phyloP scores from a whole-genome alignment of 2,113 vertebrate genomes.

The Hemibates koningsi region DNA sequence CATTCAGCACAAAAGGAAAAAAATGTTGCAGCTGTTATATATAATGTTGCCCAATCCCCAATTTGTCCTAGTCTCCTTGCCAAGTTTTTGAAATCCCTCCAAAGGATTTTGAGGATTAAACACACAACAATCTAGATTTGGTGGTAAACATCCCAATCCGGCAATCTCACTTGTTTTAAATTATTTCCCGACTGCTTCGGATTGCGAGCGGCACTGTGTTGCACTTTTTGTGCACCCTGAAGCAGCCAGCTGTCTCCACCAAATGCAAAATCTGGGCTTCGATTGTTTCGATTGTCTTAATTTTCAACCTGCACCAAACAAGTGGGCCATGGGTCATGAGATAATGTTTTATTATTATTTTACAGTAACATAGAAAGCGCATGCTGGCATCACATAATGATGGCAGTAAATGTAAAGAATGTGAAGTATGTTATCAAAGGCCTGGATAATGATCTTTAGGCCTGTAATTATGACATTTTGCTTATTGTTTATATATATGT shows the following conservation, averaged over 20 bases:
- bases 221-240: not conserved
- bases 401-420: not conserved
- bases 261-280: not conserved
- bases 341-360: not conserved
- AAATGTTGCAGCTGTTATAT: not conserved
- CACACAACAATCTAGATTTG: constrained; percentile 12
- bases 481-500: not conserved
- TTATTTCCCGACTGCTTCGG: not conserved
- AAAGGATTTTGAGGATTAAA: constrained; percentile 19
- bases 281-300: not conserved
- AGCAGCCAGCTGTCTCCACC: not conserved
- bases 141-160: constrained; percentile 4
- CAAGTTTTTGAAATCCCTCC: constrained; percentile 1
- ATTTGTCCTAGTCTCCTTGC: not conserved
- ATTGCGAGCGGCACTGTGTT: not conserved
- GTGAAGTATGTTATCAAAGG: not conserved
- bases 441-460: not conserved
- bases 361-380: not conserved
- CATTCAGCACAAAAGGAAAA: not conserved
- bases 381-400: not conserved
- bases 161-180: constrained; percentile 1
- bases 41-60: constrained; percentile 8
- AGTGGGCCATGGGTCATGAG: not conserved
- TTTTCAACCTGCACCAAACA: not conserved
- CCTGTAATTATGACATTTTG: not conserved